These are phyloP conservation scores for Epizoanthus illoricatus DNA, from an alignment of 92 coral and sea anemone species.

Conservation along the genomic window DNA sequence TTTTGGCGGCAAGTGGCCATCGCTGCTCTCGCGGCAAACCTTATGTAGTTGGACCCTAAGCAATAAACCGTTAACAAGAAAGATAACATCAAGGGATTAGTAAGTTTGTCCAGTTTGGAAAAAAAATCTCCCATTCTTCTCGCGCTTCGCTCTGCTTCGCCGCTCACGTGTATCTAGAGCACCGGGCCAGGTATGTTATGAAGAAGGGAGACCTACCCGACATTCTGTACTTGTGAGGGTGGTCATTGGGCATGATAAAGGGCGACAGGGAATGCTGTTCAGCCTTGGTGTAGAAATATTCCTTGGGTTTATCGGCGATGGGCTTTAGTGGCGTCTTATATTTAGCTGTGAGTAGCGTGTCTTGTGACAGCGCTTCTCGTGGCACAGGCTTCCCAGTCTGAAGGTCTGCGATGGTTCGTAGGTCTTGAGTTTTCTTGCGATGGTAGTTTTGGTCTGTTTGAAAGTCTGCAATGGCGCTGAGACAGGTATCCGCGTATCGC, in stretches of 20 bases:
- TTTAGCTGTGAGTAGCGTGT: slow-evolving; percentile 66
- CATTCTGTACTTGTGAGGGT: slow-evolving; percentile 88
- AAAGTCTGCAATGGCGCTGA: slow-evolving; percentile 91
- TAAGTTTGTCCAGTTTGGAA: too few species aligned
- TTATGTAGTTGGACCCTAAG: too few species aligned
- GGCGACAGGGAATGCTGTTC: slow-evolving; percentile 96
- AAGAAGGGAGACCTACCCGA: slow-evolving; percentile 41
- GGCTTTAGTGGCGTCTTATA: slow-evolving; percentile 80
- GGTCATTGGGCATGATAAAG: slow-evolving; percentile 75
- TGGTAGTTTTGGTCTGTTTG: slow-evolving; percentile 74
- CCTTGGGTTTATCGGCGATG: slow-evolving; percentile 62
- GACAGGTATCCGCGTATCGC: slow-evolving; percentile 90
- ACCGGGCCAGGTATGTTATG: too few species aligned
- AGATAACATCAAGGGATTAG: too few species aligned
- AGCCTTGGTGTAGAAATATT: slow-evolving; percentile 70
- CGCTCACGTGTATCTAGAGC: too few species aligned
- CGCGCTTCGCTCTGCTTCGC: too few species aligned
- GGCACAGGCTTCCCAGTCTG: slow-evolving; percentile 81
- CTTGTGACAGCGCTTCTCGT: slow-evolving; percentile 57
- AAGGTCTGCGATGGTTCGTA: slow-evolving; percentile 78
- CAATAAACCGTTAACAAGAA: too few species aligned
- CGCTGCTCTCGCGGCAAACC: too few species aligned
- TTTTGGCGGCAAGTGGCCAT: too few species aligned
- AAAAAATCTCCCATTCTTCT: too few species aligned
- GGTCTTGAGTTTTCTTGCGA: slow-evolving; percentile 70